A percentile compares a stretch with the other conserved stretches of the same genome.
Evolutionary conservation across 2,888 invertebrate species (phyloP).

Genomic region (Pardosa pseudoannulata): DNA sequence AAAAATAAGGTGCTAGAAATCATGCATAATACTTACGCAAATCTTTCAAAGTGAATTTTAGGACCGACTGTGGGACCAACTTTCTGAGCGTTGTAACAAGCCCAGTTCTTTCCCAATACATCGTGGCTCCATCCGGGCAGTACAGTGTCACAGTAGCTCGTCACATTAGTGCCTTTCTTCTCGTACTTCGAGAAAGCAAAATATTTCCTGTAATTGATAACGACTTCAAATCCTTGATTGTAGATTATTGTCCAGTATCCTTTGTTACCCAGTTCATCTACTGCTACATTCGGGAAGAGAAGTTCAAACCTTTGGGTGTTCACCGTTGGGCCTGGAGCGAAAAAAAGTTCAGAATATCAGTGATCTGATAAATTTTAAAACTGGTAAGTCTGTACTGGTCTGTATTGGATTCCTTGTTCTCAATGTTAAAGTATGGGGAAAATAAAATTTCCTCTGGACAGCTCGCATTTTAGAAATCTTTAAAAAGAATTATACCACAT

Average conservation of each 20-base stretch:
- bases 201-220: conserved; percentile 78
- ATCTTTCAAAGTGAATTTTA: conserved; percentile 49
- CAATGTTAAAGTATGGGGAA: no score
- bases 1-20: no score
- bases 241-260: conserved; percentile 80
- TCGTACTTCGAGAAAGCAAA: conserved; percentile 79
- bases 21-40: not conserved
- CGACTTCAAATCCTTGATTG: conserved; percentile 80
- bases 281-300: conserved; percentile 78
- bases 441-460: no score
- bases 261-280: conserved; percentile 79
- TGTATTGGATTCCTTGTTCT: no score
- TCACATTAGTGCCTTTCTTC: conserved; percentile 75
- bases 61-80: conserved; percentile 7
- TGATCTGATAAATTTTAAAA: no score
- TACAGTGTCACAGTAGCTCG: conserved; percentile 78
- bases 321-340: conserved; percentile 38
- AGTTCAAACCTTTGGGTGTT: conserved; percentile 76
- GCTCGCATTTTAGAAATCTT: no score
- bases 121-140: conserved; percentile 79
- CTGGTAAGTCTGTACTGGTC: no score
- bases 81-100: conserved; percentile 78
- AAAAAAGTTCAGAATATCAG: no score
- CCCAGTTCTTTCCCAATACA: conserved; percentile 78
- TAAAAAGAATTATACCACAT: no score